Base-by-base conservation (phyloP, 2,888 invertebrate species). In the Podabrus alpinus region DNA sequence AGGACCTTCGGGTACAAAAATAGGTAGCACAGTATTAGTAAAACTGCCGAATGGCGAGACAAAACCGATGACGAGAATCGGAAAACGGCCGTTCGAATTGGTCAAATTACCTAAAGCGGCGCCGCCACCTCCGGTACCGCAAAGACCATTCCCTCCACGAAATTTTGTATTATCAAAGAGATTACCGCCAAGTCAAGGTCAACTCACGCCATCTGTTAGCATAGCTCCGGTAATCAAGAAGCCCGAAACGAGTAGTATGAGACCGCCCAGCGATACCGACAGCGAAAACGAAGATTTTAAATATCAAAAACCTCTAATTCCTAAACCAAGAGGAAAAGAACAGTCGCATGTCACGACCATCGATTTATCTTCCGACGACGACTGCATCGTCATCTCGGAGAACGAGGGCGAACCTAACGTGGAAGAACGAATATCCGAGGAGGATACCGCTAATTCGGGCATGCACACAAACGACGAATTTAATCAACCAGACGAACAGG, bases 381-480 rank as follows among this genome's bases (percentile, higher is more conserved):
- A 96, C 84, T 96, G 96, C 85, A 95, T 96, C 82, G 93, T 97
- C 82, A 89, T 97, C 59, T 95, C 95, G 4, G 95, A 95, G 85
- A 94, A 94, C 4, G 94, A 94, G 78, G 93, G 92, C 21, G 94
- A 94, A 84, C 93, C 93, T 13, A 93, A 92, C 75, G 92, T 92
- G 19, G 93, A 94, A 66, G 94, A 94, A 80, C 92, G 93, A n/a
- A 73, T 72, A 16, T 66, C 68, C 3, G 94, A 94, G 77, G 96
- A 96, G 79, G 98, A 98, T 88, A 94, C 95, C 1, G 92, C 94
- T 78, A 97, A 97, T 86, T 97, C 96, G 79, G 97, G 92, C 62
- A 92, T 96, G 88, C 98, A 98, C 86, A 96, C 97, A 5, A 97
- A 97, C 85, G 98, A 98, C 87, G 89, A 93, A 7, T 94, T 96